Conservation (phyloP, 2,888 invertebrate genomes). For the Antheraea assamensis region DNA sequence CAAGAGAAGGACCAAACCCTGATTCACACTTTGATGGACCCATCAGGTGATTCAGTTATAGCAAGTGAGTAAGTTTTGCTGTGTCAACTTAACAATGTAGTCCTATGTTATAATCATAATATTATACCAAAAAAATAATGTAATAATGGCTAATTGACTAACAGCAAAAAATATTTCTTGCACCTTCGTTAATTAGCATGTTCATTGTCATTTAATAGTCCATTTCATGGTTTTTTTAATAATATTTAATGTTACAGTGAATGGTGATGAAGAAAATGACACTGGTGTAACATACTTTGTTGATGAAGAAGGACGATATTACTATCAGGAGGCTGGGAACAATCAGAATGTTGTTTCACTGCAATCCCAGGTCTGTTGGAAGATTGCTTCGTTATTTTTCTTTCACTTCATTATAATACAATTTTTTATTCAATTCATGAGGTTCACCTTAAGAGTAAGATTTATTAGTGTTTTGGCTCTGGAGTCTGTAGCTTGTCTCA, state of each 20-base stretch:
- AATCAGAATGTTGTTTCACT: slow-evolving; percentile 85
- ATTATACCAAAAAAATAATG: too few species aligned
- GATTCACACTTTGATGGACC: slow-evolving; percentile 90
- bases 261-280: slow-evolving; percentile 52
- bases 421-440: neutral
- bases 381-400: neutral
- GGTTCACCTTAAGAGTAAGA: too few species aligned
- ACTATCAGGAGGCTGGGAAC: slow-evolving; percentile 88
- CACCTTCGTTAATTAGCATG: too few species aligned
- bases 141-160: too few species aligned
- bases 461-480: neutral
- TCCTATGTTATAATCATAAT: neutral
- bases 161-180: too few species aligned
- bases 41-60: slow-evolving; percentile 75
- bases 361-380: slow-evolving; percentile 61
- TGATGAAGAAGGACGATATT: slow-evolving; percentile 91
- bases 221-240: neutral
- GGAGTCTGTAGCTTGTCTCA: neutral
- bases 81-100: neutral
- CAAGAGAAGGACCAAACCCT: slow-evolving; percentile 80
- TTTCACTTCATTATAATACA: neutral
- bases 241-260: slow-evolving; percentile 25
- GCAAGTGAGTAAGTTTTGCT: slow-evolving; percentile 53
- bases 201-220: neutral
- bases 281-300: slow-evolving; percentile 87